phyloP scores from a whole-genome alignment of 2,797 vertebrate species.

The Melanotaenia trifasciata region DNA sequence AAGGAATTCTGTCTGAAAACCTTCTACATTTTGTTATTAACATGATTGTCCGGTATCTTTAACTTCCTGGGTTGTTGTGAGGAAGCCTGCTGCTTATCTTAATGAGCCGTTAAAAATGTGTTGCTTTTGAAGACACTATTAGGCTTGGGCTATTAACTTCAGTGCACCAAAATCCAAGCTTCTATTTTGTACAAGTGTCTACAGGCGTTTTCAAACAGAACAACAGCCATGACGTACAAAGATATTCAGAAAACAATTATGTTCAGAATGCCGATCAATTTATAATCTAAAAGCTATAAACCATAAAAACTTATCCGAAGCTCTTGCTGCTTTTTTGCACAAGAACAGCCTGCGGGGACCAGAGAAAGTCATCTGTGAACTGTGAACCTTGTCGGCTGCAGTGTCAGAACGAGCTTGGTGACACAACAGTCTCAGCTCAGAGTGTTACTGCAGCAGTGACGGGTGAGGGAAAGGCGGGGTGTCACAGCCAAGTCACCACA shows the following conservation, averaged over 20 bases:
- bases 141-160: conserved; percentile 40
- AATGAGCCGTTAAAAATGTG: conserved; percentile 48
- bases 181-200: conserved; percentile 11
- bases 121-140: conserved; percentile 28
- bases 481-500: conserved; percentile 47
- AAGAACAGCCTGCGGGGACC: conserved; percentile 4
- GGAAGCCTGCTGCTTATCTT: conserved; percentile 46
- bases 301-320: background rate
- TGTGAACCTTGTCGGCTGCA: conserved; percentile 32
- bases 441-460: conserved; percentile 27
- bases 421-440: conserved; percentile 11
- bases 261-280: background rate
- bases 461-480: conserved; percentile 30
- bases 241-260: background rate
- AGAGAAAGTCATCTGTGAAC: conserved; percentile 11
- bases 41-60: background rate
- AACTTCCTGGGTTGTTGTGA: conserved; percentile 16
- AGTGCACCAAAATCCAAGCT: conserved; percentile 21
- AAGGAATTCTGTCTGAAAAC: too few species aligned
- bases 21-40: too few species aligned
- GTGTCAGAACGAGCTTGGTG: conserved; percentile 33
- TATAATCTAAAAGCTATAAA: background rate
- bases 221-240: background rate
- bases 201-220: background rate
- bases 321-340: background rate